These are phyloP conservation scores for Machimus rusticus DNA, from an alignment of 2,888 invertebrate genomes.

Conservation along the genomic window DNA sequence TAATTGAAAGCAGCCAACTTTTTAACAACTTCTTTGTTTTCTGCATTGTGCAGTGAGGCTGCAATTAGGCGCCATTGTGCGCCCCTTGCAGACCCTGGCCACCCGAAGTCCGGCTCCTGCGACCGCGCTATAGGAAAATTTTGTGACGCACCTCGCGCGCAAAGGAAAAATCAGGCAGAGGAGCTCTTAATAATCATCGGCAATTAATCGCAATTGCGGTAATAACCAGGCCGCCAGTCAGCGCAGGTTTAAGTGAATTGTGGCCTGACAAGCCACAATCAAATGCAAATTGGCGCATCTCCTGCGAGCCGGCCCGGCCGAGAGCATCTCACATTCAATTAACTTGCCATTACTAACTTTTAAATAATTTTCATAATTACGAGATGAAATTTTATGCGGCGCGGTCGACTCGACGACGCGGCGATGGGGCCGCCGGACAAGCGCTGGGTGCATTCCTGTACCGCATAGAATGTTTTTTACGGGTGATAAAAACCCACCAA, in stretches of 20 bases:
- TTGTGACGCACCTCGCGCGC: constrained; percentile 2
- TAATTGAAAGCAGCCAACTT: background rate
- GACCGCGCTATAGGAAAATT: background rate
- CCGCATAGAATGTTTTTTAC: background rate
- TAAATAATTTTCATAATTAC: constrained; percentile 47
- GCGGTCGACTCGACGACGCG: background rate
- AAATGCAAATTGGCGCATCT: constrained; percentile 30
- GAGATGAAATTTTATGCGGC: constrained; percentile 44
- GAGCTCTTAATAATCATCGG: constrained; percentile 26
- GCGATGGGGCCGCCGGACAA: background rate
- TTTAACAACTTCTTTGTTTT: background rate
- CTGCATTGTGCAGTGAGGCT: background rate
- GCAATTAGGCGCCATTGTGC: background rate
- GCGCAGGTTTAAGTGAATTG: constrained; percentile 44
- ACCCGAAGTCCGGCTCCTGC: background rate
- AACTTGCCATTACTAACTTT: constrained; percentile 45
- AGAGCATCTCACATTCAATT: constrained; percentile 46
- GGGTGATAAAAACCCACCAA: constrained; percentile 38
- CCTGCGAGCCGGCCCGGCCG: background rate
- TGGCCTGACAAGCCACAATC: constrained; percentile 43
- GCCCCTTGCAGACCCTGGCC: background rate
- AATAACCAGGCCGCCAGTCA: constrained; percentile 11
- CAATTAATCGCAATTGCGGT: constrained; percentile 37
- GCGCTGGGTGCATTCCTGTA: background rate
- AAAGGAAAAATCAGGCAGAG: constrained; percentile 8